Evolutionary conservation across 30 jellyfish, hydroid and myxozoan genomes (phyloP).

Genomic region (Turritopsis dohrnii): DNA sequence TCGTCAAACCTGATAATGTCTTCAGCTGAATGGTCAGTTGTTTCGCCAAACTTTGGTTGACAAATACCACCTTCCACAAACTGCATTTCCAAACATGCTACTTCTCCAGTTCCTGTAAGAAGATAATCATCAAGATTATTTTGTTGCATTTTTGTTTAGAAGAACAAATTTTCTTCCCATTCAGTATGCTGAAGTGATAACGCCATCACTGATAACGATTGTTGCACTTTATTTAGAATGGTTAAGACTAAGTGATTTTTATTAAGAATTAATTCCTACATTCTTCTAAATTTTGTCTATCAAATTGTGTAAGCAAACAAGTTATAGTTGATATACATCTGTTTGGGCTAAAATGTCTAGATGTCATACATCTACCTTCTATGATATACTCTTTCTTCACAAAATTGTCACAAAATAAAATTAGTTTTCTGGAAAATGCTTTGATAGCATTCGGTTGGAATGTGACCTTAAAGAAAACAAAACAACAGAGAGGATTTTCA

Average conservation of each 20-base stretch:
- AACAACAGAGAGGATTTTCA: not conserved
- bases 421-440: slow-evolving; percentile 26
- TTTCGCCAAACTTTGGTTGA: slow-evolving; percentile 43
- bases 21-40: slow-evolving; percentile 42
- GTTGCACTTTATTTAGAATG: too few relatives aligned
- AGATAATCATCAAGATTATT: not conserved
- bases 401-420: slow-evolving; percentile 65
- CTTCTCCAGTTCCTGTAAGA: slow-evolving; percentile 63
- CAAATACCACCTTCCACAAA: slow-evolving; percentile 63
- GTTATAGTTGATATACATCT: too few relatives aligned
- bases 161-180: too few relatives aligned
- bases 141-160: not conserved
- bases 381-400: slow-evolving; percentile 31
- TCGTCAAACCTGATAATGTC: slow-evolving; percentile 37
- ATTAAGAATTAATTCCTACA: too few relatives aligned
- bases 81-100: slow-evolving; percentile 53
- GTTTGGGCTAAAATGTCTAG: too few relatives aligned
- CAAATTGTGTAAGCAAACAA: too few relatives aligned
- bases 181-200: too few relatives aligned
- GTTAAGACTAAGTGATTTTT: too few relatives aligned
- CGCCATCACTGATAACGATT: too few relatives aligned
- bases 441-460: slow-evolving; percentile 62
- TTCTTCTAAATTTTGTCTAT: too few relatives aligned
- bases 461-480: slow-evolving; percentile 26
- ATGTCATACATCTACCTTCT: slow-evolving; percentile 69